phyloP scores from a whole-genome alignment of 2,888 invertebrate genomes.

The Eucriotettix oculatus region DNA sequence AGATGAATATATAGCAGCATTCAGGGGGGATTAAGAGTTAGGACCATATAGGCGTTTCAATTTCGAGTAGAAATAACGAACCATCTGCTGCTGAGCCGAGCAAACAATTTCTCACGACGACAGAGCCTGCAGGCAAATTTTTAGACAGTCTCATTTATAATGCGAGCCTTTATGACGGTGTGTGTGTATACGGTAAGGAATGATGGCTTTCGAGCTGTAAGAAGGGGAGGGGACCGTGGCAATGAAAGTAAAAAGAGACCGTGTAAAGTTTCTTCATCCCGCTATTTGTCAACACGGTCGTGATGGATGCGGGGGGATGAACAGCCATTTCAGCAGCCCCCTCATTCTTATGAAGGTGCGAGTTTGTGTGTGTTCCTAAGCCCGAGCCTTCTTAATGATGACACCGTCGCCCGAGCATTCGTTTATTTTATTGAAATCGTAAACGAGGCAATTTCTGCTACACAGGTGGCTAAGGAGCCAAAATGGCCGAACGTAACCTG shows the following conservation, averaged over 20 bases:
- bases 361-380: too few relatives aligned
- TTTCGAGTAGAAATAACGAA: constrained; percentile 3
- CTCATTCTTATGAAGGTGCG: too few relatives aligned
- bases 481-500: too few relatives aligned
- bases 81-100: constrained; percentile 6
- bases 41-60: not conserved
- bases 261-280: not conserved
- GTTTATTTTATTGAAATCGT: too few relatives aligned
- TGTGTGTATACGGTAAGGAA: not conserved
- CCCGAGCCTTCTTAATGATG: too few relatives aligned
- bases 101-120: constrained; percentile 6
- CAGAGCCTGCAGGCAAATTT: constrained; percentile 3
- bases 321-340: too few relatives aligned
- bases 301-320: not conserved
- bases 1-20: constrained; percentile 5
- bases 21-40: constrained; percentile 4
- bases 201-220: not conserved
- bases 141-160: constrained; percentile 6
- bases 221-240: not conserved
- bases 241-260: too few relatives aligned
- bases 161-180: constrained; percentile 1
- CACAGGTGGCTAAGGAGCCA: too few relatives aligned
- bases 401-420: too few relatives aligned
- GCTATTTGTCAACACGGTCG: not conserved
- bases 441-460: too few relatives aligned